Conservation (phyloP, 2,797 vertebrate genomes). For the Mustela erminea region DNA sequence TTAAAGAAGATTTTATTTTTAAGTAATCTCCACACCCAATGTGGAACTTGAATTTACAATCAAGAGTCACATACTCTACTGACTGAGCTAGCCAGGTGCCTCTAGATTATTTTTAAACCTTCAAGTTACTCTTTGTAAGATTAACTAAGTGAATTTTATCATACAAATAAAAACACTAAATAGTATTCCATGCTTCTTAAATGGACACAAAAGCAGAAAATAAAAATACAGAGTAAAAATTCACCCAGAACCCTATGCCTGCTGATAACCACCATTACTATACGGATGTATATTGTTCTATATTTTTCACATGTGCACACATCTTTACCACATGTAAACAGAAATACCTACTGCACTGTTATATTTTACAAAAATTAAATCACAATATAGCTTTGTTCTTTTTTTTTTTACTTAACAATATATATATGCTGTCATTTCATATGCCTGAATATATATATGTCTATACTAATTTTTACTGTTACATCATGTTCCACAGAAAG, state of each 20-base stretch:
- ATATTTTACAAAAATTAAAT: constrained; percentile 27
- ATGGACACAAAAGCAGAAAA: constrained; percentile 27
- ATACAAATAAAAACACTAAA: constrained; percentile 21
- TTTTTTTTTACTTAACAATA: background rate
- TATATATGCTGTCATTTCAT: background rate
- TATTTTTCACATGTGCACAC: background rate
- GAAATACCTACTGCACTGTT: background rate
- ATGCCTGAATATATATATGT: background rate
- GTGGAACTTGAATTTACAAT: background rate
- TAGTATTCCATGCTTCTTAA: background rate
- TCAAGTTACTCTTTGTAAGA: background rate
- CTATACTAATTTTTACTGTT: background rate
- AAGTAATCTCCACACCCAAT: background rate
- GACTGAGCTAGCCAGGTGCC: background rate
- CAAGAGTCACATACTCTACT: background rate
- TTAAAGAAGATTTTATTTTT: background rate
- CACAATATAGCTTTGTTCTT: background rate
- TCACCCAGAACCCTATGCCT: background rate
- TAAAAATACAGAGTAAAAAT: background rate
- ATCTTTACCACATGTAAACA: background rate
- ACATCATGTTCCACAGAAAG: background rate
- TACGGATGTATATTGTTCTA: background rate
- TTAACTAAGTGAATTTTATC: background rate
- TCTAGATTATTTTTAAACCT: background rate
- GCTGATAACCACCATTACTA: background rate